Conservation (phyloP, 2,888 invertebrate genomes). For the Oxyscelio sp. region DNA sequence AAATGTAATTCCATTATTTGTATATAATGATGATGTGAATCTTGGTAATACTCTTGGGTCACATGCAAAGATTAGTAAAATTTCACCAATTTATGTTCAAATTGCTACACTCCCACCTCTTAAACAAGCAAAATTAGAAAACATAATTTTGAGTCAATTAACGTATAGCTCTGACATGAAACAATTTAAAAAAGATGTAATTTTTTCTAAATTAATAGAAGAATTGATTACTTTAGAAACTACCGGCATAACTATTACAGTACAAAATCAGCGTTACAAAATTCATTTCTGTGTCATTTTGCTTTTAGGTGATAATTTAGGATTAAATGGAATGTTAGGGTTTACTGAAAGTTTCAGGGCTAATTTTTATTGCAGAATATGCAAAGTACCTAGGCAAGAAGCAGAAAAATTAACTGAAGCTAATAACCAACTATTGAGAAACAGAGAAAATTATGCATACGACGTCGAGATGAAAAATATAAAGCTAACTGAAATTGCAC, state of each 20-base stretch:
- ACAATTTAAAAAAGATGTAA: constrained; percentile 5
- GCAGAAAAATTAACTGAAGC: constrained; percentile 3
- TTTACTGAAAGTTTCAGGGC: constrained; percentile 13
- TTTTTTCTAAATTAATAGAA: constrained; percentile 46
- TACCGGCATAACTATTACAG: constrained; percentile 39
- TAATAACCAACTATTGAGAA: not conserved
- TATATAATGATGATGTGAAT: constrained; percentile 72
- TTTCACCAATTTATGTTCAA: constrained; percentile 54
- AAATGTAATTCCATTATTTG: constrained; percentile 47
- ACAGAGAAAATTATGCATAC: not conserved
- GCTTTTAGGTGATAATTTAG: constrained; percentile 35
- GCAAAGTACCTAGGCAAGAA: constrained; percentile 45
- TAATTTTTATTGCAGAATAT: constrained; percentile 27
- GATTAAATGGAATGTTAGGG: constrained; percentile 5
- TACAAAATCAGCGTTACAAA: not conserved
- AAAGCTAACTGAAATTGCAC: not conserved
- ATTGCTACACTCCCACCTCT: constrained; percentile 59
- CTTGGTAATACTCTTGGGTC: constrained; percentile 62
- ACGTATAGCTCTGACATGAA: constrained; percentile 43
- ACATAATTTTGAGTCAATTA: constrained; percentile 58
- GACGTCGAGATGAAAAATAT: not conserved
- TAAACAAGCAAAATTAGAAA: constrained; percentile 16
- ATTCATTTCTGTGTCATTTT: constrained; percentile 22
- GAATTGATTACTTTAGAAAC: constrained; percentile 57
- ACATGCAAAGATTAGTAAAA: constrained; percentile 49